These are phyloP conservation scores for Cervus canadensis DNA, from an alignment of 2,113 vertebrate genomes.

Conservation along the genomic window DNA sequence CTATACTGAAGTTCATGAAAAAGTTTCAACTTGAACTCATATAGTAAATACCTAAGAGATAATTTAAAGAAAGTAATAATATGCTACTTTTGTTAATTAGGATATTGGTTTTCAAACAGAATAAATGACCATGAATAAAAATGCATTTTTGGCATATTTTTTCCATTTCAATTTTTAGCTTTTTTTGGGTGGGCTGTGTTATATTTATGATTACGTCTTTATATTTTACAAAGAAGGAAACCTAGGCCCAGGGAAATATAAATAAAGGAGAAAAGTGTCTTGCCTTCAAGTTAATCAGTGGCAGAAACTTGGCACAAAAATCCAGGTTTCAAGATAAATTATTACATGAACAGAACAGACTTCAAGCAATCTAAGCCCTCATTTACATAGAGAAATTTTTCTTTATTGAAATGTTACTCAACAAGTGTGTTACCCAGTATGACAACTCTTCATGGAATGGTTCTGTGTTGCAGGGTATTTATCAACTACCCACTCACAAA, in stretches of 20 bases:
- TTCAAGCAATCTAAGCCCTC: background rate
- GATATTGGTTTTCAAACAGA: background rate
- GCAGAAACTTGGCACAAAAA: background rate
- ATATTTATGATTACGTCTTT: background rate
- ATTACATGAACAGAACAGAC: background rate
- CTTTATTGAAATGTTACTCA: background rate
- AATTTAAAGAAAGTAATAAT: background rate
- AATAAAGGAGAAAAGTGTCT: background rate
- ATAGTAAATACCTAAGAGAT: background rate
- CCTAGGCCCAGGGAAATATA: background rate
- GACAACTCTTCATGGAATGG: background rate
- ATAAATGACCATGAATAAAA: conserved; percentile 5
- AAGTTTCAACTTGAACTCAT: background rate
- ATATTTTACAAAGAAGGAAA: conserved; percentile 12
- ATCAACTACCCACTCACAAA: background rate
- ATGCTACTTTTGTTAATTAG: background rate
- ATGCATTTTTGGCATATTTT: background rate
- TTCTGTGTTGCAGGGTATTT: background rate
- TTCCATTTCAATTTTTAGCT: background rate
- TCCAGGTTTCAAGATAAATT: background rate
- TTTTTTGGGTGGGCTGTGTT: background rate
- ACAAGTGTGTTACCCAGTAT: background rate
- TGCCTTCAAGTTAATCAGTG: background rate
- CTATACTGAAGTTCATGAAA: background rate
- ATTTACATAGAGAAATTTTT: background rate